Conservation (phyloP, 2,888 invertebrate genomes). For the Coelinius sp. region DNA sequence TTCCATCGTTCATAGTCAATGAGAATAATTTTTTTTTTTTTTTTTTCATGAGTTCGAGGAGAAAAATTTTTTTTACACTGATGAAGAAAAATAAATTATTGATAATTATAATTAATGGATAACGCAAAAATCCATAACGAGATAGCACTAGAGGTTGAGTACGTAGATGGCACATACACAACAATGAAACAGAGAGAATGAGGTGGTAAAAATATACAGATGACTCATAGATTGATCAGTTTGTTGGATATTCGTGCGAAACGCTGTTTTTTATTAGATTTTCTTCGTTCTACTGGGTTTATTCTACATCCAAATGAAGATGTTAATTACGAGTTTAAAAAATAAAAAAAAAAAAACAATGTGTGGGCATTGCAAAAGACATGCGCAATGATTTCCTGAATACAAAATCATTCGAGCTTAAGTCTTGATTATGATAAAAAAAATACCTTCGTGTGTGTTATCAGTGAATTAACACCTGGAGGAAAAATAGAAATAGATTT, state of each 20-base stretch:
- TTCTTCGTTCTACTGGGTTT: background rate
- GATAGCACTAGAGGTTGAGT: background rate
- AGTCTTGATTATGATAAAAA: background rate
- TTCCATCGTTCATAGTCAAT: too few relatives aligned
- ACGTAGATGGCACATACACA: background rate
- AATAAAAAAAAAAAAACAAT: background rate
- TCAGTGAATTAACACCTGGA: background rate
- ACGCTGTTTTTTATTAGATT: background rate
- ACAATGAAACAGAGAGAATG: too few relatives aligned
- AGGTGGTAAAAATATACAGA: background rate
- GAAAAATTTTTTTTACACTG: background rate
- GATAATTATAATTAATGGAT: background rate
- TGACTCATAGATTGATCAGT: background rate
- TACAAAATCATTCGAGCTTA: background rate
- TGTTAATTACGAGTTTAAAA: background rate
- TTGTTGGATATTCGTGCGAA: background rate
- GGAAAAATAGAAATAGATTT: background rate
- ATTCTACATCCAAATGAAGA: background rate
- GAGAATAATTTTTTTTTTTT: background rate
- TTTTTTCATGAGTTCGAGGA: too few relatives aligned
- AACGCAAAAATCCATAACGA: background rate
- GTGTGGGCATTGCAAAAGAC: background rate
- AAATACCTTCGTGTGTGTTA: background rate
- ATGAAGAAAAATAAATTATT: background rate
- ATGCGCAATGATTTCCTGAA: background rate